Base-by-base conservation (phyloP, 2,797 vertebrate genomes). In the Neosilurus mollespiculum region DNA sequence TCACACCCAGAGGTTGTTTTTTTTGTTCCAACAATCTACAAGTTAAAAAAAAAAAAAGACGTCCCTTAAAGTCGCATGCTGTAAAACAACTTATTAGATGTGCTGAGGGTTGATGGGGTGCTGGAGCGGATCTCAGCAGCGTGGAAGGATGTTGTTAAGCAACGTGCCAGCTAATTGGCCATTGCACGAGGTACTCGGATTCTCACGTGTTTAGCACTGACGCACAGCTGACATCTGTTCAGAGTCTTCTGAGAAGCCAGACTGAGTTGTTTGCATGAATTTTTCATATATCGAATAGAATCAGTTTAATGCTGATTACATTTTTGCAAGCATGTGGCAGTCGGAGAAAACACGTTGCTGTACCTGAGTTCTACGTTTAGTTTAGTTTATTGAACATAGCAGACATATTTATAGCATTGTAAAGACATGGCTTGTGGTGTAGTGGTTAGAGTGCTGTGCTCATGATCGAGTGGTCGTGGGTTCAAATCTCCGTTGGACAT, bases 61-160 rank as follows among this genome's bases (percentile, higher is more conserved):
- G n/a, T 15, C 8, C 49, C 62, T 8, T 24, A 64, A 49, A 78
- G 22, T 14, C 76, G 62, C 37, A 62, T 78, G 37, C 76, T 78
- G 76, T 78, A 64, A 49, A 49, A 9, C 58, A 78, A 62, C 30
- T 5, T 61, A 43, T 78, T 24, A 64, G 76, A 78, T 43, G 3
- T 20, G 24, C 51, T 73, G 24, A 54, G n/a, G 8, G 71, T 30
- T 80, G 64, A 34, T 34, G 51, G 22, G 69, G 24, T 20, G 24
- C 70, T 59, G 0, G 71, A 86, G 81, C 79, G 81, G 88, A 88
- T 85, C 88, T 88, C 88, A 90, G 88, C 89, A 86, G 78, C 81
- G 30, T 51, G 24, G n/a, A 67, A 43, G 66, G 80, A 59, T 76
- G 86, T 67, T 66, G 80, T 83, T 78, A 71, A 58, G 64, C 14